Conservation (phyloP, 2,113 vertebrate species). For the Clarias macrocephalus region DNA sequence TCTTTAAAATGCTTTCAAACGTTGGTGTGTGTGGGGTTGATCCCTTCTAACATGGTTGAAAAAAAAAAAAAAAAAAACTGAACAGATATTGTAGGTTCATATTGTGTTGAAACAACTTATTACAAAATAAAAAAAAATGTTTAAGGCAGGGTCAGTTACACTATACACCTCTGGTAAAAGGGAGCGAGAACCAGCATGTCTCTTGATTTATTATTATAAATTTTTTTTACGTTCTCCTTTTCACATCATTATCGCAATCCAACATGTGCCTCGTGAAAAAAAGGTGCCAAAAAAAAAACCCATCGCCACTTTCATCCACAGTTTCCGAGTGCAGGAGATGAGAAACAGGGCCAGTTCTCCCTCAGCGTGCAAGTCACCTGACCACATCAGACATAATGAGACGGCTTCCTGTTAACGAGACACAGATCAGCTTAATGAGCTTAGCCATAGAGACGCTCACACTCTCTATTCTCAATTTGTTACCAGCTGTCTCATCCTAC, state of each 20-base stretch:
- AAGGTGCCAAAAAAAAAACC: constrained; percentile 24
- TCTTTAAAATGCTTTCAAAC: not conserved
- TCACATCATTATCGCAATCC: constrained; percentile 38
- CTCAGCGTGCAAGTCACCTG: constrained; percentile 24
- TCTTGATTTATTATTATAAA: not conserved
- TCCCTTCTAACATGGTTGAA: not conserved
- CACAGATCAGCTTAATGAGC: constrained; percentile 51
- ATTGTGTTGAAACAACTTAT: not conserved
- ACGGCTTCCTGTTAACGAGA: constrained; percentile 46
- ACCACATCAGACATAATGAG: constrained; percentile 40
- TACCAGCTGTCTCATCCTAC: not conserved
- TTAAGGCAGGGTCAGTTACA: not conserved
- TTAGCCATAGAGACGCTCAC: constrained; percentile 29
- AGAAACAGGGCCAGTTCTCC: constrained; percentile 25
- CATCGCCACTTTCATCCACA: not conserved
- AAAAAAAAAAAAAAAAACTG: not conserved
- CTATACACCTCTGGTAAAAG: not conserved
- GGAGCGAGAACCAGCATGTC: not conserved
- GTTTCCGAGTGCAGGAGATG: constrained; percentile 34
- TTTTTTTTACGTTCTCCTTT: constrained; percentile 11
- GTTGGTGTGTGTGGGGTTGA: not conserved
- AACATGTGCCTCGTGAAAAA: constrained; percentile 16
- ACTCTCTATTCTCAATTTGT: not conserved
- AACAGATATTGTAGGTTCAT: not conserved
- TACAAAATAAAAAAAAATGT: not conserved